These are phyloP conservation scores for Hedya salicella DNA, from an alignment of 2,888 invertebrate genomes.

Conservation along the genomic window DNA sequence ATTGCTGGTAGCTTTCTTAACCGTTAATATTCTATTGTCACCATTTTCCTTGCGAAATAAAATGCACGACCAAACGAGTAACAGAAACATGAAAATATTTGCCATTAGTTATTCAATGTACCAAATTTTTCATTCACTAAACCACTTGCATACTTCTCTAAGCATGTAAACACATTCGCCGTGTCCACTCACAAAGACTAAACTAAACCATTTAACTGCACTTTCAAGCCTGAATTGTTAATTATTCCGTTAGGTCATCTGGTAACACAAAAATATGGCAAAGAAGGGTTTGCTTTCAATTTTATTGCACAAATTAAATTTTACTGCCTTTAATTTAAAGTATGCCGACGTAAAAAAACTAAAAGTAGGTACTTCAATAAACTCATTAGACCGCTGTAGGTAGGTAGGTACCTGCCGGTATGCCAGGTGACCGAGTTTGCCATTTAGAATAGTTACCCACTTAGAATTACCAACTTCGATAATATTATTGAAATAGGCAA, in stretches of 20 bases:
- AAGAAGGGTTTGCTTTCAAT: constrained; percentile 2
- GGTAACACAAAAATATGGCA: not conserved
- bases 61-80: not conserved
- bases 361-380: not conserved
- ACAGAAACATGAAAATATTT: too few species aligned
- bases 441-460: not conserved
- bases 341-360: constrained; percentile 2
- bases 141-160: not conserved
- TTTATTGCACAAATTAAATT: constrained; percentile 27
- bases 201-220: not conserved
- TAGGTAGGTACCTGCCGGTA: not conserved
- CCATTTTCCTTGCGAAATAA: not conserved
- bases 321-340: constrained; percentile 13
- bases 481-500: too few species aligned
- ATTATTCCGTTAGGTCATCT: constrained; percentile 10
- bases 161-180: not conserved
- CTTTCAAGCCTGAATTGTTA: constrained; percentile 1
- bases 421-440: not conserved
- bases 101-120: too few species aligned
- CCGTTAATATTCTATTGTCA: not conserved
- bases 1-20: not conserved
- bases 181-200: not conserved
- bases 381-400: not conserved
- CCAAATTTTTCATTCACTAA: not conserved
- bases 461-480: not conserved